Conservation (phyloP, 2,113 vertebrate species). For the Prunella himalayana region DNA sequence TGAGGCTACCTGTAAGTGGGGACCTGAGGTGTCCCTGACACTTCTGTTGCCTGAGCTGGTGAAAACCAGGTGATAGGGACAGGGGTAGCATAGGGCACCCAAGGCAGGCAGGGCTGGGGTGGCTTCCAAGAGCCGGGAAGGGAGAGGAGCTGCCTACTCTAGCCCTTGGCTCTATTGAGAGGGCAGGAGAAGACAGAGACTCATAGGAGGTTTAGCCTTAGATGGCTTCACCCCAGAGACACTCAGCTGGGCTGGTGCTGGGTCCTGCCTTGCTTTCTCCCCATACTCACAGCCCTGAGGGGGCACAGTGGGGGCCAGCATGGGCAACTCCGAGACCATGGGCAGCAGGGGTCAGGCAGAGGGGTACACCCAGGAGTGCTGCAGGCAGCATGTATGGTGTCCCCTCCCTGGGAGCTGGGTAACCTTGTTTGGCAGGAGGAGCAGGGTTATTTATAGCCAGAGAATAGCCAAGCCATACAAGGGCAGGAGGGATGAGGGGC, state of each 20-base stretch:
- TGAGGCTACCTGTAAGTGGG: not conserved
- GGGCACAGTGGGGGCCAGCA: accelerated
- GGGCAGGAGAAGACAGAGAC: not conserved
- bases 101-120: not conserved
- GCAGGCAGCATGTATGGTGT: not conserved
- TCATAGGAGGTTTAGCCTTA: not conserved
- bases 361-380: accelerated
- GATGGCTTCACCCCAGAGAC: not conserved
- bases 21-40: not conserved
- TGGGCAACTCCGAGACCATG: accelerated
- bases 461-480: constrained; percentile 42
- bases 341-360: not conserved
- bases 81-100: not conserved
- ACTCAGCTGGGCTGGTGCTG: not conserved
- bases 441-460: constrained; percentile 23
- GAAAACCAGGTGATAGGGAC: not conserved
- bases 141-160: not conserved
- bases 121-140: not conserved
- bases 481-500: constrained; percentile 1
- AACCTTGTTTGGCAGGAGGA: constrained; percentile 17
- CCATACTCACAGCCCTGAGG: not conserved
- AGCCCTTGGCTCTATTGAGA: not conserved
- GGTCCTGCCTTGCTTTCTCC: not conserved
- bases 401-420: not conserved
- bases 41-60: not conserved